These are phyloP conservation scores for Sternarchorhynchus goeldii DNA, from an alignment of 2,797 vertebrate species.

Conservation along the genomic window DNA sequence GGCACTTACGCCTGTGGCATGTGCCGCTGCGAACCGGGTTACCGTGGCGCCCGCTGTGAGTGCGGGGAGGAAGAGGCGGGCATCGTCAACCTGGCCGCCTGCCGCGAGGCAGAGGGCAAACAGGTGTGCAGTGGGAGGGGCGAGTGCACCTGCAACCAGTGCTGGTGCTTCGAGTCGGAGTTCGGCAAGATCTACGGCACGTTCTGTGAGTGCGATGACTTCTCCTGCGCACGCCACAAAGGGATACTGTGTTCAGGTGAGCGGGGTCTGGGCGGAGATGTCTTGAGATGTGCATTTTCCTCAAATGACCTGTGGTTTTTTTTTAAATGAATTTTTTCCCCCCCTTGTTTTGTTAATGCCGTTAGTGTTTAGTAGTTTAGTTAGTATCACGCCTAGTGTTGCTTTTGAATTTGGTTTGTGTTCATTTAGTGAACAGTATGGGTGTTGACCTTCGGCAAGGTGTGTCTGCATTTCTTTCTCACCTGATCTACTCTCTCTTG, in stretches of 20 bases:
- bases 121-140: slow-evolving; percentile 92
- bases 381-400: too few species aligned
- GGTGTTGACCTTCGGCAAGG: neutral
- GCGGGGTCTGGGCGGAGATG: slow-evolving; percentile 27
- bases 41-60: slow-evolving; percentile 89
- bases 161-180: slow-evolving; percentile 92
- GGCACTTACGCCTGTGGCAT: slow-evolving; percentile 88
- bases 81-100: slow-evolving; percentile 78
- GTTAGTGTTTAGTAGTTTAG: too few species aligned
- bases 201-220: slow-evolving; percentile 97
- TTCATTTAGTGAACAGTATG: too few species aligned
- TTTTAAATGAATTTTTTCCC: too few species aligned
- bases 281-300: too few species aligned
- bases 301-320: too few species aligned
- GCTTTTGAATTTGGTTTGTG: neutral
- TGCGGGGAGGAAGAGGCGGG: slow-evolving; percentile 86
- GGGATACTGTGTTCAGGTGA: slow-evolving; percentile 95
- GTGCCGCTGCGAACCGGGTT: slow-evolving; percentile 83
- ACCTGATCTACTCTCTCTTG: neutral
- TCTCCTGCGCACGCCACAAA: slow-evolving; percentile 95
- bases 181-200: slow-evolving; percentile 97
- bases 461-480: neutral
- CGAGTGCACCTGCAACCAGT: slow-evolving; percentile 96
- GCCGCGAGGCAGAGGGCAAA: slow-evolving; percentile 89
- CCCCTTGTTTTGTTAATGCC: too few species aligned